Conservation (phyloP, 2,888 invertebrate genomes). For the Vandiemenella viatica region DNA sequence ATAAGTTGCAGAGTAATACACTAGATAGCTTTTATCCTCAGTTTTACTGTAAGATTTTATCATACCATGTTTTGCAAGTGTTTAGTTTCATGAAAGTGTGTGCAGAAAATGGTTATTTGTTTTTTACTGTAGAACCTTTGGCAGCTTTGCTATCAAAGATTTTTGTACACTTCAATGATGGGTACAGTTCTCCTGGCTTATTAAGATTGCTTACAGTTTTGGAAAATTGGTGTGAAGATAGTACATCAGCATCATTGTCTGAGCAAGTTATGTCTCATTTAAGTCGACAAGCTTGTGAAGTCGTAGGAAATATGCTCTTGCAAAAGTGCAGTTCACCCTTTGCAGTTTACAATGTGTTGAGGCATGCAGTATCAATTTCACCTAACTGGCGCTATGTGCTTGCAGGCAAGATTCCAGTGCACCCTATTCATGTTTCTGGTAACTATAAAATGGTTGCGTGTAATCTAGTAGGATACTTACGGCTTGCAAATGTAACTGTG, state of each 20-base stretch:
- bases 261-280: slow-evolving; percentile 38
- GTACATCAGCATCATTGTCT: slow-evolving; percentile 21
- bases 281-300: slow-evolving; percentile 42
- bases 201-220: slow-evolving; percentile 38
- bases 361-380: too few relatives aligned
- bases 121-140: slow-evolving; percentile 29
- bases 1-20: slow-evolving; percentile 39
- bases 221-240: slow-evolving; percentile 32
- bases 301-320: slow-evolving; percentile 39
- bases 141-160: slow-evolving; percentile 45
- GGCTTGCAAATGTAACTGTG: too few relatives aligned
- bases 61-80: slow-evolving; percentile 41
- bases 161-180: slow-evolving; percentile 38
- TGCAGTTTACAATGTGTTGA: too few relatives aligned
- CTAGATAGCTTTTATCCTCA: slow-evolving; percentile 41
- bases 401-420: too few relatives aligned
- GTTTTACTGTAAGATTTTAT: slow-evolving; percentile 40
- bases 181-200: slow-evolving; percentile 32
- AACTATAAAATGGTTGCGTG: too few relatives aligned
- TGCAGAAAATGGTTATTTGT: slow-evolving; percentile 11
- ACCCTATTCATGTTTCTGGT: too few relatives aligned
- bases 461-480: too few relatives aligned
- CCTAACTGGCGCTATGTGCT: too few relatives aligned
- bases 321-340: slow-evolving; percentile 31
- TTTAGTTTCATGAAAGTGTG: slow-evolving; percentile 27